Conservation (phyloP, 2,888 invertebrate species). For the Diarsia mendica region DNA sequence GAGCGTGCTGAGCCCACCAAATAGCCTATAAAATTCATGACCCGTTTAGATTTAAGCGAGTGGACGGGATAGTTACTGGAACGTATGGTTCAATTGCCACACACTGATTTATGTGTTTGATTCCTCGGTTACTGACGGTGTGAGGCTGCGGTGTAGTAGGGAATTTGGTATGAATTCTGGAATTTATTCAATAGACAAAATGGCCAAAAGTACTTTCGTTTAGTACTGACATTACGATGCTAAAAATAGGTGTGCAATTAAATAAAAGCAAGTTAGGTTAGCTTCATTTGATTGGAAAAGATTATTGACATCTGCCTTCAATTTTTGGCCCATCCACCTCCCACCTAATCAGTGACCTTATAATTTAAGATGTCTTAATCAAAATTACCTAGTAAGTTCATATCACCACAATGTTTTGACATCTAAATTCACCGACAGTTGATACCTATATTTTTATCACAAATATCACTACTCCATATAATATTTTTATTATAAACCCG, state of each 20-base stretch:
- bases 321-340: not conserved
- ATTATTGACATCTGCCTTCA: not conserved
- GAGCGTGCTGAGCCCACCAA: constrained; percentile 75
- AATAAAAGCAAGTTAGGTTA: too few species aligned
- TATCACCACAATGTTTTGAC: not conserved
- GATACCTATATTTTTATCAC: not conserved
- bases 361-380: not conserved
- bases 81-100: constrained; percentile 34
- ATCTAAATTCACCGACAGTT: too few species aligned
- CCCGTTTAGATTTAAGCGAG: constrained; percentile 57
- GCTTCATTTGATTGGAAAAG: not conserved
- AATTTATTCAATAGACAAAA: not conserved
- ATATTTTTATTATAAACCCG: not conserved
- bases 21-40: constrained; percentile 78
- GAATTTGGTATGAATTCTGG: not conserved
- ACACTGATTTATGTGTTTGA: constrained; percentile 29
- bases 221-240: not conserved
- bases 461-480: not conserved
- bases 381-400: not conserved
- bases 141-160: not conserved
- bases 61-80: constrained; percentile 53
- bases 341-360: not conserved
- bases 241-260: too few species aligned
- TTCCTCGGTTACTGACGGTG: constrained; percentile 26
- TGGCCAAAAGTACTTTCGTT: not conserved